A percentile compares a stretch with the other conserved stretches of the same genome.
These are phyloP conservation scores for Drosophila nr. fundita DNA, from an alignment of 2,888 invertebrate species.

Conservation along the genomic window DNA sequence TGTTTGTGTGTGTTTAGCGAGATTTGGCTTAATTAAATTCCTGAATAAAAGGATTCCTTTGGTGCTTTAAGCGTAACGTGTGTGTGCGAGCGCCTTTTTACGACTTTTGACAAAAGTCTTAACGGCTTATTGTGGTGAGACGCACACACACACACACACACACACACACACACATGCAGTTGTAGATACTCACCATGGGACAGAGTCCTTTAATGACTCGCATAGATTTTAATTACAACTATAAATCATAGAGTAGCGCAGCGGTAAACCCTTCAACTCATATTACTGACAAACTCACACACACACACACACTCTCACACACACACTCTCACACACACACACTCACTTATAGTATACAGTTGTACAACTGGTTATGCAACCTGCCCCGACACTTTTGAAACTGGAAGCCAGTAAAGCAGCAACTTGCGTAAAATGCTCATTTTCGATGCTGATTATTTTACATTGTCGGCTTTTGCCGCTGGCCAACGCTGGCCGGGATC, in stretches of 20 bases:
- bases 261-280: constrained; percentile 31
- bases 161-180: not conserved
- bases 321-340: not conserved
- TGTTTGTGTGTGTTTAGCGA: constrained; percentile 55
- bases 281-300: constrained; percentile 25
- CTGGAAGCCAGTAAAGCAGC: constrained; percentile 25
- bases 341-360: not conserved
- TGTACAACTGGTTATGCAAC: not conserved
- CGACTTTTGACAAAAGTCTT: constrained; percentile 77
- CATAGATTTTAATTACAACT: constrained; percentile 75
- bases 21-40: constrained; percentile 78
- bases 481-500: constrained; percentile 21
- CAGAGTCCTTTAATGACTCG: constrained; percentile 27
- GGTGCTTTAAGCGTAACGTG: constrained; percentile 47
- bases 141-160: constrained; percentile 12
- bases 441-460: constrained; percentile 42
- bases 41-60: constrained; percentile 72
- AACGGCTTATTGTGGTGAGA: constrained; percentile 60
- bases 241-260: constrained; percentile 63
- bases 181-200: not conserved
- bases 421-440: constrained; percentile 31
- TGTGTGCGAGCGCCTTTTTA: constrained; percentile 44
- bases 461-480: constrained; percentile 22
- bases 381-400: constrained; percentile 7
- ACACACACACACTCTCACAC: constrained; percentile 14